A percentile compares a stretch with the other conserved stretches of the same genome.
These are phyloP conservation scores for Bos indicus DNA, from an alignment of 2,113 vertebrate species.

Conservation along the genomic window DNA sequence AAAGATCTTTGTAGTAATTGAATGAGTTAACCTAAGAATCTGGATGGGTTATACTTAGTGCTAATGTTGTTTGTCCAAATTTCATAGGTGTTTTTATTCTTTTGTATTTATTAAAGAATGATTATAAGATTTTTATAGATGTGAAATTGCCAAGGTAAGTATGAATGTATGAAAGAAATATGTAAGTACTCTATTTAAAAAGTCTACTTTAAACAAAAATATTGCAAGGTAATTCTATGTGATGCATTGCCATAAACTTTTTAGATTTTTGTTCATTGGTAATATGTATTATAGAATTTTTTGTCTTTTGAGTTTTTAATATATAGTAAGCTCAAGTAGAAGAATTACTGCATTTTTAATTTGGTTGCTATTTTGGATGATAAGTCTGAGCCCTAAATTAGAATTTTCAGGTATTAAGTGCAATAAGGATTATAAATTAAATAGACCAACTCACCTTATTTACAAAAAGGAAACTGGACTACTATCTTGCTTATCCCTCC, in stretches of 20 bases:
- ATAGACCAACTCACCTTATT: background rate
- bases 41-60: background rate
- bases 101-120: background rate
- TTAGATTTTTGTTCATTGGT: background rate
- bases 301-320: background rate
- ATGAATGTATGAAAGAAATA: slow-evolving; percentile 15
- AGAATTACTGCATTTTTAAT: background rate
- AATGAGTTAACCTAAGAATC: background rate
- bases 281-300: background rate
- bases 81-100: background rate
- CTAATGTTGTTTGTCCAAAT: background rate
- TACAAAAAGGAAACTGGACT: background rate
- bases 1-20: background rate
- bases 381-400: background rate
- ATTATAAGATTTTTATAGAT: background rate
- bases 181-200: background rate
- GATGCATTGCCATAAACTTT: background rate
- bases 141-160: background rate
- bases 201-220: slow-evolving; percentile 1
- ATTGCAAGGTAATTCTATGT: background rate
- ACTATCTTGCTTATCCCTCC: background rate
- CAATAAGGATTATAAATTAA: background rate
- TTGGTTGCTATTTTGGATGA: background rate
- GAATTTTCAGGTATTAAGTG: background rate
- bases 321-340: background rate